Base-by-base conservation (phyloP, 2,888 invertebrate species). In the Lasioglossum pauxillum region DNA sequence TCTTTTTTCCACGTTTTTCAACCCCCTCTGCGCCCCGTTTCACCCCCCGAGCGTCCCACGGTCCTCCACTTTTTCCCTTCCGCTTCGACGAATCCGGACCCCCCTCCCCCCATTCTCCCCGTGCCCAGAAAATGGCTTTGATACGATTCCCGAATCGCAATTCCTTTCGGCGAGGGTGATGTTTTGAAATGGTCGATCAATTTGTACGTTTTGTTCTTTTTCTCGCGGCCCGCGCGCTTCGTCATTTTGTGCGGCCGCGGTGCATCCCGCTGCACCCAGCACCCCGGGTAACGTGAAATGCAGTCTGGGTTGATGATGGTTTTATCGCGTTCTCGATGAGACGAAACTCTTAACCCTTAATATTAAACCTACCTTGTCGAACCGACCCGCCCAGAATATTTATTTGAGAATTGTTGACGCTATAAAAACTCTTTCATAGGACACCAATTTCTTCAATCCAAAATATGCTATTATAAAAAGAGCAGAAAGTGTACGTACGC, bases 11-110 rank as follows among this genome's bases (percentile, higher is more conserved):
- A 67, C 67, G 78, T 81, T 78, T 80, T 57, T 76, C 82, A 23
- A 46, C 12, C 82, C 69, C n/a, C 79, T 69, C 5, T 19, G 38
- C 38, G 1, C n/a, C 41, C n/a, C 71, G 12, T 23, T 12, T 14
- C 38, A 41, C 7, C 44, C 4, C 27, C 14, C 38, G 23, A 53
- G 5, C 23, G 12, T 7, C 27, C 73, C 16, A 27, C 23, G 49
- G 69, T 69, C 53, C 77, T 71, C 77, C 77, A 53, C 69, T 83
- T 80, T 79, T 72, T 67, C 83, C 57, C 80, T 64, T 76, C 80
- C 80, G 74, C 78, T 78, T 49, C 49, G 69, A 31, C 69, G 75
- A 23, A 27, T 67, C 64, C 64, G 12, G 23, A 46, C n/a, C 80
- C 64, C 27, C 19, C 73, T 14, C 27, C 19, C 19, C 41, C n/a